Evolutionary conservation across 2,888 invertebrate genomes (phyloP).

Genomic region (Polydrusus cervinus): DNA sequence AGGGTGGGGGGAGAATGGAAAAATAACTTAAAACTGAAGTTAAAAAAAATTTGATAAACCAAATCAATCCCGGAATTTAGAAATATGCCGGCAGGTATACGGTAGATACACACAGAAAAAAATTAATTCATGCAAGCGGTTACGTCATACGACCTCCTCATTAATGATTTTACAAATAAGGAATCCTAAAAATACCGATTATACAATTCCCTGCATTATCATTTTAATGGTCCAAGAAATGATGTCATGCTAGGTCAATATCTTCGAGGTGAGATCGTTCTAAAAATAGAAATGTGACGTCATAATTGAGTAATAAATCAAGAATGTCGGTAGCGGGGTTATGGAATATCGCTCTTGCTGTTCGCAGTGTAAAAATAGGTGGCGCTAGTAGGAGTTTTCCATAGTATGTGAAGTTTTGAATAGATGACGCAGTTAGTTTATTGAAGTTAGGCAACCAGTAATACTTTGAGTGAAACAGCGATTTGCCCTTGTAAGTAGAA

Average conservation of each 20-base stretch:
- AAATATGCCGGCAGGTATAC: too few species aligned
- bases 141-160: conserved; percentile 19
- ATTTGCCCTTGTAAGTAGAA: too few species aligned
- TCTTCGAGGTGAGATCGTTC: conserved; percentile 35
- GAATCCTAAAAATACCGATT: conserved; percentile 37
- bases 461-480: not conserved
- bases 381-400: not conserved
- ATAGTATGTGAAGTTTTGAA: not conserved
- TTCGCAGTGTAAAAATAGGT: not conserved
- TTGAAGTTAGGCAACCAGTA: not conserved
- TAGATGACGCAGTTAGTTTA: not conserved
- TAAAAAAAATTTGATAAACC: too few species aligned
- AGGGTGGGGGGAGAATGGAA: too few species aligned
- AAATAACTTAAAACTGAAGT: too few species aligned
- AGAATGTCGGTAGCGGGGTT: not conserved
- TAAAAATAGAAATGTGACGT: conserved; percentile 30
- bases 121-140: not conserved
- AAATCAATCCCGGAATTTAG: too few species aligned
- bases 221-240: conserved; percentile 31
- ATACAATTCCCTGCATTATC: conserved; percentile 34
- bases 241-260: conserved; percentile 46
- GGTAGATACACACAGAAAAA: not conserved
- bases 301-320: conserved; percentile 27
- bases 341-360: not conserved
- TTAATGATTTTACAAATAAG: not conserved